Evolutionary conservation across 2,113 vertebrate genomes (phyloP), one percentile per base, ranked within the genome.

Genomic region (Platysternon megacephalum): DNA sequence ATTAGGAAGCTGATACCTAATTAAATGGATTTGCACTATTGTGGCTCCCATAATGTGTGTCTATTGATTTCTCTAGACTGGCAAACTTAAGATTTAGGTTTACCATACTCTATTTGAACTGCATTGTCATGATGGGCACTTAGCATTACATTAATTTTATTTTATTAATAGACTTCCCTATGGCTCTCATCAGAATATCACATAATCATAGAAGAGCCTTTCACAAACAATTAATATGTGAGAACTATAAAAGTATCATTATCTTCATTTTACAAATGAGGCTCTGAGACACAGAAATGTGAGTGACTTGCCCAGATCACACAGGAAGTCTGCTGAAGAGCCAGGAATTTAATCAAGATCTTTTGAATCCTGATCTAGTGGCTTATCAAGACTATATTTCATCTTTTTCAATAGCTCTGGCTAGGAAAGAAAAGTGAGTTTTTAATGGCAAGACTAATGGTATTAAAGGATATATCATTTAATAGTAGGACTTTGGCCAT

Each of bases 381-480:
- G 8, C 65, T 68, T 68, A 68, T 68, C 79, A 53, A 80, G 42
- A 49, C 5, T 81, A 6, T 46, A 13, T 5, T 86, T 39, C 49
- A 53, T 24, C 1, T 26, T 6, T 85, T 80, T 65, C 32, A 42
- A 35, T 8, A 28, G 0, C 48, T 28, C 80, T 24, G 58, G 6
- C 24, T 35, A 3, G 0, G 24, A 51, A 90, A 49, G 6, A 85
- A 8, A 8, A 48, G 52, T 11, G 29, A 12, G 1, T 21, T 3
- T 17, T 2, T 19, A 17, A 5, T 14, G 49, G 19, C 5, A 26
- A 13, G 4, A 35, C 5, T 3, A 81, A 2, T 35, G 51, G 1
- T 1, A 8, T 35, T 68, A 35, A 74, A 65, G 5, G 4, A 68
- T 39, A 39, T 39, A 35, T 32, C 32, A 65, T 65, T n/a, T n/a